Evolutionary conservation across 64 coral and sea anemone species (phyloP), one percentile per base, ranked within the genome.

Genomic region (Montipora cactus): DNA sequence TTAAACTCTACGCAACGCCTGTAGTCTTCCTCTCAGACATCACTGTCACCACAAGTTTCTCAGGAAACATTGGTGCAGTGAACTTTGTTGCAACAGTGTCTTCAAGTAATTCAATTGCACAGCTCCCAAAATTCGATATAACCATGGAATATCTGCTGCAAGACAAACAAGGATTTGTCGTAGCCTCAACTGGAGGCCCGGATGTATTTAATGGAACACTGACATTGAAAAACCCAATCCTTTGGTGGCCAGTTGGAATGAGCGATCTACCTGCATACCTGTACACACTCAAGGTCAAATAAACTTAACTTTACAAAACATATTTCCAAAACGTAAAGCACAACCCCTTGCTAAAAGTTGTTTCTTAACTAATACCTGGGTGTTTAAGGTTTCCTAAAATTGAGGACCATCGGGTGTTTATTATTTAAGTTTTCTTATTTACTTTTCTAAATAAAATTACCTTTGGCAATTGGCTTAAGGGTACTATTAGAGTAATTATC

Each of bases 231-330:
- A 89, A 96, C 23, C 95, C 95, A 15, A 90, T 89, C 20, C 90
- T 94, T 4, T 99, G 98, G 98, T 99, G 98, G 98, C 98, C 98
- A 10, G 66, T 92, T 55, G 98, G 98, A 73, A 99, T 99, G 98
- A 96, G 94, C 76, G 91, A 96, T 50, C 23, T 79, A 3, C 93
- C 92, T 10, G 98, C 89, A 47, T 99, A 99, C 44, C 78, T 99
- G 50, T 99, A 99, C 62, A 92, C 92, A 76, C 47, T 99, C 53
- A 95, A 96, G 95, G 98, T 99, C 46, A 18, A 19, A 19, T 7
- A 47, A 49, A 78, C 49, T 64, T 64, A 12, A 64, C 61, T 64
- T 11, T 15, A 16, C 13, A 64, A 16, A 12, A 64, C 11, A 16
- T 4, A 15, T 64, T 64, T 16, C 14, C 14, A 3, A 16, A 16